Percentiles rank a stretch among this genome's conserved stretches.
Conservation (phyloP, 2,797 vertebrate genomes). For the Oceanodroma leucorhoa region DNA sequence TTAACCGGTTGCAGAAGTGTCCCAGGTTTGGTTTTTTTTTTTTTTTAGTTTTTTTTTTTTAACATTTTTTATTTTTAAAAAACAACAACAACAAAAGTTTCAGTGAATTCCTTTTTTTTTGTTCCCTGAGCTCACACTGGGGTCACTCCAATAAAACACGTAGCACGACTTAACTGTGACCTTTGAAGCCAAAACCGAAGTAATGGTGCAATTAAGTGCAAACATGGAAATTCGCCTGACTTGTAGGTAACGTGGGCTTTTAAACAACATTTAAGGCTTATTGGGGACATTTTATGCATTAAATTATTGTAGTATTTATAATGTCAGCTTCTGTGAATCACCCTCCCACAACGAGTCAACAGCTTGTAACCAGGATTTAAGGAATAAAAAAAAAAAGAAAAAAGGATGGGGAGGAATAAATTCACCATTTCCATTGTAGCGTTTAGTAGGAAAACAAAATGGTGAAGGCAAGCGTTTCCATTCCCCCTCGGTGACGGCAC, state of each 20-base stretch:
- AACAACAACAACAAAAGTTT: conserved; percentile 69
- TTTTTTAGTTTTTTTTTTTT: background rate
- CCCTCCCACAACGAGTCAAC: conserved; percentile 53
- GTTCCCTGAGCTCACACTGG: conserved; percentile 85
- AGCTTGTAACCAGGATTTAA: conserved; percentile 54
- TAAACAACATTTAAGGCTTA: conserved; percentile 74
- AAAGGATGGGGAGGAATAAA: conserved; percentile 45
- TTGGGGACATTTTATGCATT: conserved; percentile 70
- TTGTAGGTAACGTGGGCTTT: conserved; percentile 66
- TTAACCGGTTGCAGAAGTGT: conserved; percentile 77
- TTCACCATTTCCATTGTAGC: conserved; percentile 21
- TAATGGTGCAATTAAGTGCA: conserved; percentile 59
- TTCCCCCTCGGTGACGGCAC: background rate
- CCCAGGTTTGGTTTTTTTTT: conserved; percentile 67
- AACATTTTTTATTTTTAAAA: conserved; percentile 66
- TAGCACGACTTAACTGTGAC: conserved; percentile 73
- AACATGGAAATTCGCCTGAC: conserved; percentile 67
- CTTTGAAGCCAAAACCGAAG: conserved; percentile 66
- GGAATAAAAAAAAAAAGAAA: background rate
- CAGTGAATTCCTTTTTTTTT: conserved; percentile 71
- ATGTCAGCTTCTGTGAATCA: conserved; percentile 67
- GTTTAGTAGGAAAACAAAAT: conserved; percentile 1
- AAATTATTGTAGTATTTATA: conserved; percentile 66
- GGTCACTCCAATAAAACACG: conserved; percentile 76
- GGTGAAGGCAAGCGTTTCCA: background rate